A percentile compares a stretch with the other conserved stretches of the same genome.
Conservation (phyloP, 2,888 invertebrate genomes). For the Hypsopygia costalis region DNA sequence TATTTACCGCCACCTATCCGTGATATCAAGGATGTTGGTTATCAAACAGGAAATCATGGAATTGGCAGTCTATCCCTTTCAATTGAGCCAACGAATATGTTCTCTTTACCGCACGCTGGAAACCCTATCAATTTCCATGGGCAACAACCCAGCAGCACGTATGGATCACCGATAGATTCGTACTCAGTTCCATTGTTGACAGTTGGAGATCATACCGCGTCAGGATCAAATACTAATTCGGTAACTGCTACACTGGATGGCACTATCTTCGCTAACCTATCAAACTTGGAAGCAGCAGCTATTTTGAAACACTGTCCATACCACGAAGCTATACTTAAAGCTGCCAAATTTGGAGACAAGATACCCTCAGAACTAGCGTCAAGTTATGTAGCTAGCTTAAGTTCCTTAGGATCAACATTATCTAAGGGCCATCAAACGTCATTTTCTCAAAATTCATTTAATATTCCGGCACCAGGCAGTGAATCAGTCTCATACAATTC, state of each 20-base stretch:
- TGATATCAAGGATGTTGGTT: slow-evolving; percentile 71
- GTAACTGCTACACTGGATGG: slow-evolving; percentile 67
- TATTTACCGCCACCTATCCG: slow-evolving; percentile 85
- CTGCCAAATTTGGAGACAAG: slow-evolving; percentile 59
- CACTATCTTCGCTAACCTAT: slow-evolving; percentile 54
- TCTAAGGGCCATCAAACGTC: slow-evolving; percentile 60
- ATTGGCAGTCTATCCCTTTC: slow-evolving; percentile 55
- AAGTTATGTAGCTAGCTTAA: slow-evolving; percentile 75
- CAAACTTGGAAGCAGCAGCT: slow-evolving; percentile 64
- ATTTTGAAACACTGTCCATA: slow-evolving; percentile 75
- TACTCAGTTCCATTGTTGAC: slow-evolving; percentile 73
- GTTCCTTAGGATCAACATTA: slow-evolving; percentile 71
- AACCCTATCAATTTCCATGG: slow-evolving; percentile 72
- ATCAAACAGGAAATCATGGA: slow-evolving; percentile 42
- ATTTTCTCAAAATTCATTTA: slow-evolving; percentile 43
- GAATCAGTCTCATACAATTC: slow-evolving; percentile 45
- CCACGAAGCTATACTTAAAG: slow-evolving; percentile 72
- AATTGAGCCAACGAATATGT: slow-evolving; percentile 72
- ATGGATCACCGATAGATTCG: slow-evolving; percentile 72
- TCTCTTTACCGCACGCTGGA: slow-evolving; percentile 71
- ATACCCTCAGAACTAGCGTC: slow-evolving; percentile 73
- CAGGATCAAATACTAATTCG: slow-evolving; percentile 57
- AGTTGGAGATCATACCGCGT: slow-evolving; percentile 73
- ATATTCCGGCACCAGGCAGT: slow-evolving; percentile 39
- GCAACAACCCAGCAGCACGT: slow-evolving; percentile 44